These are phyloP conservation scores for Rhinoderma darwinii DNA, from an alignment of 2,113 vertebrate species.

Conservation along the genomic window DNA sequence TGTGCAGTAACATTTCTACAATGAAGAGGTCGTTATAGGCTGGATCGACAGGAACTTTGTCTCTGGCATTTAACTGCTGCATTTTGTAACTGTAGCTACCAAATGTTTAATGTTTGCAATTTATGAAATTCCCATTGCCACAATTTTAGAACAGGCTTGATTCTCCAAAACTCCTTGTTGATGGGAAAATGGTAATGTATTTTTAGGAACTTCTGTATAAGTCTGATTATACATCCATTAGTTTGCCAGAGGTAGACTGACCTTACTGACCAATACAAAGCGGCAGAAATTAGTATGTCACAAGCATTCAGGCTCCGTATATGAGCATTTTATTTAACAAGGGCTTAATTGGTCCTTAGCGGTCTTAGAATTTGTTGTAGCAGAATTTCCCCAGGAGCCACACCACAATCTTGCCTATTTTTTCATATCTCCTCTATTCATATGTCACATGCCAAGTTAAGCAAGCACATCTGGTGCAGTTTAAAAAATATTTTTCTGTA, in stretches of 20 bases:
- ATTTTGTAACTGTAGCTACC: neutral
- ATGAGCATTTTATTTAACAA: slow-evolving; percentile 5
- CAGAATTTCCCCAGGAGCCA: neutral
- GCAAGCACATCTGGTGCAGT: neutral
- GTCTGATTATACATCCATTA: neutral
- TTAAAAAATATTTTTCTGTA: neutral
- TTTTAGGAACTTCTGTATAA: neutral
- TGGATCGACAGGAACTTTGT: neutral
- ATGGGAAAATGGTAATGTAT: neutral
- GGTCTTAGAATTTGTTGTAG: neutral
- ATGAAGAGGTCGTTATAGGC: neutral
- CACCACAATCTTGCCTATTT: neutral
- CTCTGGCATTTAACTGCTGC: neutral
- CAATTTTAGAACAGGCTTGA: neutral
- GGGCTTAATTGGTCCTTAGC: neutral
- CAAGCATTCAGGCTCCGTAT: slow-evolving; percentile 10
- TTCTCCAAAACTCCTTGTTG: neutral
- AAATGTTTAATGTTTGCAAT: neutral
- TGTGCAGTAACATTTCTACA: slow-evolving; percentile 5
- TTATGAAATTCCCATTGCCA: neutral
- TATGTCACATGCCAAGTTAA: neutral
- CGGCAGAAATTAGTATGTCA: neutral
- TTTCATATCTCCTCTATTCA: neutral
- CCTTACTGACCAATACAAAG: neutral
- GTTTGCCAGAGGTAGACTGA: neutral